Percentiles rank a stretch among this genome's conserved stretches.
phyloP scores from a whole-genome alignment of 2,797 vertebrate species.

The Telmatherina bonti region DNA sequence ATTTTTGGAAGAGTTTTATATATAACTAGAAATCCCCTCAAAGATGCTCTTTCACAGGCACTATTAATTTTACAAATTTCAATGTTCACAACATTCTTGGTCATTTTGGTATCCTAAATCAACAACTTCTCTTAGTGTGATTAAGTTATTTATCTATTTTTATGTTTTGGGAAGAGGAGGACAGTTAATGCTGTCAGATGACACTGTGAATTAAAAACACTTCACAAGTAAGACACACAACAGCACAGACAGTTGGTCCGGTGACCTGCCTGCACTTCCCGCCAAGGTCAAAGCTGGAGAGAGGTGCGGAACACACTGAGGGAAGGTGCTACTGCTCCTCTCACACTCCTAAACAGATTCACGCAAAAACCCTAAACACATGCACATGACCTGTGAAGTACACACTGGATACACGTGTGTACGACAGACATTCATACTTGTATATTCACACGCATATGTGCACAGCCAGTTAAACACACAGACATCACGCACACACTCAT shows the following conservation, averaged over 20 bases:
- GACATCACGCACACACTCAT: constrained; percentile 48
- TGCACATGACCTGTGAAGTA: constrained; percentile 42
- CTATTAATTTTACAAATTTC: no score
- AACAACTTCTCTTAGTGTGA: no score
- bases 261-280: constrained; percentile 72
- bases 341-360: constrained; percentile 24
- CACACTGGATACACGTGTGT: constrained; percentile 28
- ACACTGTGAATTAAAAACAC: no score
- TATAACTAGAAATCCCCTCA: no score
- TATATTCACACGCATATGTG: constrained; percentile 41
- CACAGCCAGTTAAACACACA: constrained; percentile 41
- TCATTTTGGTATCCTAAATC: no score
- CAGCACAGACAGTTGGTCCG: constrained; percentile 77
- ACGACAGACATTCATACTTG: constrained; percentile 41
- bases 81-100: no score
- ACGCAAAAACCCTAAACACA: constrained; percentile 48
- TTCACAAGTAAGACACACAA: constrained; percentile 36
- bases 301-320: constrained; percentile 63
- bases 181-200: no score
- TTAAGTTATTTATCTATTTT: no score
- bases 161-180: no score
- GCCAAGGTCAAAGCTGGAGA: constrained; percentile 84
- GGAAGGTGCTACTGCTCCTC: constrained; percentile 68
- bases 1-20: no score
- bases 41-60: no score